Conservation (phyloP, 2,113 vertebrate species). For the Stictonetta naevosa region DNA sequence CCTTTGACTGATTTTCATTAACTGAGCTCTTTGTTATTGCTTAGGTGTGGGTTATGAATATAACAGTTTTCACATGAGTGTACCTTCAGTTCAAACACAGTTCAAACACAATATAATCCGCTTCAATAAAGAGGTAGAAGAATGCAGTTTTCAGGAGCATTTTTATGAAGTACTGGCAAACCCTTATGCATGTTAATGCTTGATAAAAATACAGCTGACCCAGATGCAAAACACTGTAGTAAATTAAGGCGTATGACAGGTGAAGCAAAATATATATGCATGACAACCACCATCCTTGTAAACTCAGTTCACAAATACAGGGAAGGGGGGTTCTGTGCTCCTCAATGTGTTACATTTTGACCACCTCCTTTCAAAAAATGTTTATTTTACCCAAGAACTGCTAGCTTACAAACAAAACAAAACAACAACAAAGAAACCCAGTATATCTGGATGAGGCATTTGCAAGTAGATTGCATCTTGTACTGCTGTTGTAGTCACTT, state of each 20-base stretch:
- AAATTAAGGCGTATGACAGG: not conserved
- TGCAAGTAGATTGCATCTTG: not conserved
- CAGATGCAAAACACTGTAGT: conserved; percentile 3
- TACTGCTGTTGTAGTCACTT: not conserved
- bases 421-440: not conserved
- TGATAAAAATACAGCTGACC: not conserved
- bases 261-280: not conserved
- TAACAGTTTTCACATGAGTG: conserved; percentile 25
- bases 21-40: conserved; percentile 42
- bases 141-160: conserved; percentile 29
- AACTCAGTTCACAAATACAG: not conserved
- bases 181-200: conserved; percentile 19
- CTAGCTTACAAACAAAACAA: not conserved
- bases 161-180: conserved; percentile 42
- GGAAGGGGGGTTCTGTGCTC: not conserved
- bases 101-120: conserved; percentile 43
- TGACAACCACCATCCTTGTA: not conserved
- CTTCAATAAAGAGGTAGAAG: conserved; percentile 28
- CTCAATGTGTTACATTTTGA: not conserved
- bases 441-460: not conserved
- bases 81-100: conserved; percentile 51
- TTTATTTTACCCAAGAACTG: not conserved
- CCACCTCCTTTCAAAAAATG: not conserved
- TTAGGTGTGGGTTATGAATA: conserved; percentile 31
- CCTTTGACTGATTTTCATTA: conserved; percentile 60